Base-by-base conservation (phyloP, 2,888 invertebrate genomes). In the Diloba caeruleocephala region DNA sequence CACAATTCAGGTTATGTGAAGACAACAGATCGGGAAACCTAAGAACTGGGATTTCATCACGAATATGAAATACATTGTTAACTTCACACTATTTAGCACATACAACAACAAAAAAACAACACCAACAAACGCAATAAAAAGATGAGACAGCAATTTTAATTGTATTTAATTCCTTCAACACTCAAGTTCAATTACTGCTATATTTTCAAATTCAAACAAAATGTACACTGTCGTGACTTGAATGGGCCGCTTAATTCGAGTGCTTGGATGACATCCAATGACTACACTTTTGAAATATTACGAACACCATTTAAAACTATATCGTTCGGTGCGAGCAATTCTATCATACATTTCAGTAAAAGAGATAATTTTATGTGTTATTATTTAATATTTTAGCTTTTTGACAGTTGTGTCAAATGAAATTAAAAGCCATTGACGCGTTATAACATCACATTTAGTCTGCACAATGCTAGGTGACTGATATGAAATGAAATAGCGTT, bases 211-310 rank as follows among this genome's bases (percentile, higher is more conserved):
- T 17, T 13, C 15, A 26, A 26, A 6, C 17, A 17, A 60, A 44
- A 41, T 43, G 15, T 17, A 50, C 23, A 41, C 3, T 25, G 13
- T 53, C 52, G 45, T 4, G 6, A 10, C 26, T 25, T 54, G 48
- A 48, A 61, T 71, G 15, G 55, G n/a, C 1, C 17, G 45, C 48
- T 49, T 58, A 67, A 58, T 55, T 42, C 8, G 15, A n/a, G n/a
- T 26, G 37, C 29, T 69, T 69, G 69, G 72, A 63, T 53, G 32
- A 29, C 34, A 10, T 63, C 72, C 69, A 69, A 71, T 56, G 32
- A 45, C 23, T 26, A 8, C 28, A 3, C 7, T 48, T 44, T 55
- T 71, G 52, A 68, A 57, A 51, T 68, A 71, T 60, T 45, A 21
- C 42, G 28, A 38, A 60, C 57, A 57, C 46, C 68, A 60, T 71